phyloP scores from a whole-genome alignment of 2,888 invertebrate species.

The Acholoe squamosa region DNA sequence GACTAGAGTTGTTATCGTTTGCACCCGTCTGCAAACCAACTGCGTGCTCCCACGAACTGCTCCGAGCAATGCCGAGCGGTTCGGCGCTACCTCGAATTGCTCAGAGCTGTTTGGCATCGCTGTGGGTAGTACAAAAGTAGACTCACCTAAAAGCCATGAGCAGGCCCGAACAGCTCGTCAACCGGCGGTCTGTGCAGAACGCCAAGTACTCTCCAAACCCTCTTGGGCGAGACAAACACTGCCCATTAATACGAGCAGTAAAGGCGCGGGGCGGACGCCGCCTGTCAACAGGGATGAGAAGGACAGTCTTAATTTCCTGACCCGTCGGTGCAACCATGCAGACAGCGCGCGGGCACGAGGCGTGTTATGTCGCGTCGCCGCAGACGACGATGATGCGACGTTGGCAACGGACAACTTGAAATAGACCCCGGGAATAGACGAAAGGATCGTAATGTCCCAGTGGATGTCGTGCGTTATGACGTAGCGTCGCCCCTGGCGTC shows the following conservation, averaged over 20 bases:
- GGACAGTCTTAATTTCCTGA: slow-evolving; percentile 41
- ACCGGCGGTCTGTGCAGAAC: not conserved
- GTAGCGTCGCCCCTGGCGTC: not conserved
- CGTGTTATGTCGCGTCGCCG: not conserved
- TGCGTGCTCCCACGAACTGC: not conserved
- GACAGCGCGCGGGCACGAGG: not conserved
- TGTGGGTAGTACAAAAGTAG: too few species aligned
- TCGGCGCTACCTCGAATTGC: too few species aligned
- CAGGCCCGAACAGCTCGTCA: not conserved
- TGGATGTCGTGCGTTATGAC: not conserved
- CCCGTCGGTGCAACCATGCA: not conserved
- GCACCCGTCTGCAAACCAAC: not conserved
- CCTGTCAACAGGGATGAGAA: slow-evolving; percentile 2
- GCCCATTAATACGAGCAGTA: slow-evolving; percentile 32
- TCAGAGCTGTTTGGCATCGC: too few species aligned
- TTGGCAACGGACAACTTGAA: not conserved
- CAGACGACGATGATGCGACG: not conserved
- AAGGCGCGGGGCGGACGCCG: not conserved
- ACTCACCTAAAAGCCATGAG: not conserved
- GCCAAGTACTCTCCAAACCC: not conserved
- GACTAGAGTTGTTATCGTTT: not conserved
- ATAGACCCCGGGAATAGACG: too few species aligned
- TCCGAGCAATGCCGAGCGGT: too few species aligned
- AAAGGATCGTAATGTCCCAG: not conserved
- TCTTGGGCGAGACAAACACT: slow-evolving; percentile 26